A percentile compares a stretch with the other conserved stretches of the same genome.
Evolutionary conservation across 2,113 vertebrate genomes (phyloP).

Genomic region (Anhinga rufa): DNA sequence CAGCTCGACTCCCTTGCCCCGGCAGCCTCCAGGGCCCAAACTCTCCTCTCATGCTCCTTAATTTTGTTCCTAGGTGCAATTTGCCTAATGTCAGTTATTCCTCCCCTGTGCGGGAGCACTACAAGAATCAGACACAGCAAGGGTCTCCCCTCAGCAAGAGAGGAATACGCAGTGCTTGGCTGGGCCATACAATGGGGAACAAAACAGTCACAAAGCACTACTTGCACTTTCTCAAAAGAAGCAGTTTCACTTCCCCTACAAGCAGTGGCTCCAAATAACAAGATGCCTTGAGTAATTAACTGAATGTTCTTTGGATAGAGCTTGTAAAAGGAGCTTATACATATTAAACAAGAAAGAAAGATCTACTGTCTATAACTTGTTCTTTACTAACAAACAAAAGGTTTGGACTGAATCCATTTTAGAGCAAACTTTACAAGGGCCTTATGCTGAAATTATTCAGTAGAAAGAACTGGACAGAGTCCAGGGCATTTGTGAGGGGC

Average conservation of each 20-base stretch:
- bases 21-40: neutral
- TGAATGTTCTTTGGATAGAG: slow-evolving; percentile 23
- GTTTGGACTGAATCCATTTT: neutral
- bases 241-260: neutral
- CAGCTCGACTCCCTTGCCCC: neutral
- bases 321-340: slow-evolving; percentile 20
- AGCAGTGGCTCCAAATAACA: neutral
- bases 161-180: neutral
- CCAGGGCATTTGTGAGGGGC: neutral
- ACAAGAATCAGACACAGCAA: neutral
- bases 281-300: slow-evolving; percentile 30
- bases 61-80: fast-evolving
- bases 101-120: neutral
- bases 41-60: neutral
- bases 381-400: slow-evolving; percentile 2
- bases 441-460: neutral
- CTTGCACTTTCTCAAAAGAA: neutral
- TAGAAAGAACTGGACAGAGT: neutral
- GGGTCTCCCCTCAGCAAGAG: neutral
- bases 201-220: neutral
- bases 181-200: neutral
- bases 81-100: neutral
- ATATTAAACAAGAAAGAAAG: slow-evolving; percentile 21
- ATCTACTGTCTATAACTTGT: neutral
- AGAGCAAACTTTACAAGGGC: neutral